Base-by-base conservation (phyloP, 2,888 invertebrate species). In the Antitype chi region DNA sequence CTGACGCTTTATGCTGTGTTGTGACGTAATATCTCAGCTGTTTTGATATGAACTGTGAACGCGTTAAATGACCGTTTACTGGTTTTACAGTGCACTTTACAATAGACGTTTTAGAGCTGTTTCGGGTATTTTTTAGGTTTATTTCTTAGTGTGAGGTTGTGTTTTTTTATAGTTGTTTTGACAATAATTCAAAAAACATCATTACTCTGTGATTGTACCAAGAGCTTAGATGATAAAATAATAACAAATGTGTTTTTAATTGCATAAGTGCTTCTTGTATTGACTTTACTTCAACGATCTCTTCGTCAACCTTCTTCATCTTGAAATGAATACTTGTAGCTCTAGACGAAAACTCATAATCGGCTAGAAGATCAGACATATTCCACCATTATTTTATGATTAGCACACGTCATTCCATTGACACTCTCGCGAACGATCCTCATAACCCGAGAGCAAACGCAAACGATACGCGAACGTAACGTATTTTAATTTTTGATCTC, bases 401-500 rank as follows among this genome's bases (percentile, higher is more conserved):
- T 70, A 80, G 38, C 66, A 62, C 77, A 85, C 83, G 75, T 85
- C 75, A 82, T 67, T 4, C 71, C 71, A 80, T 84, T 74, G 64
- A 74, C 64, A 69, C 74, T 75, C 66, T 74, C 70, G 32, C 47
- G 38, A 84, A 86, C 70, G 74, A 81, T 81, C 67, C 68, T 73
- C 79, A 57, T 84, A 81, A 82, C 81, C 72, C 81, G 75, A 84
- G 76, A 77, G 64, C 67, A 78, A 69, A 80, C 70, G 78, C 74
- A 75, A 86, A 82, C 71, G 82, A 84, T 76, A 84, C 78, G 70
- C 13, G 63, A 82, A 80, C 87, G 81, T 77, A 82, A 87, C 87
- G 85, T 86, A 87, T 93, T 94, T 94, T 92, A 94, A 95, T 95
- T 94, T 94, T 94, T 94, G 93, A 93, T 94, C 91, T 90, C 91